Evolutionary conservation across 2,797 vertebrate species (phyloP), one percentile per base, ranked within the genome.

Genomic region (Agapornis canus): DNA sequence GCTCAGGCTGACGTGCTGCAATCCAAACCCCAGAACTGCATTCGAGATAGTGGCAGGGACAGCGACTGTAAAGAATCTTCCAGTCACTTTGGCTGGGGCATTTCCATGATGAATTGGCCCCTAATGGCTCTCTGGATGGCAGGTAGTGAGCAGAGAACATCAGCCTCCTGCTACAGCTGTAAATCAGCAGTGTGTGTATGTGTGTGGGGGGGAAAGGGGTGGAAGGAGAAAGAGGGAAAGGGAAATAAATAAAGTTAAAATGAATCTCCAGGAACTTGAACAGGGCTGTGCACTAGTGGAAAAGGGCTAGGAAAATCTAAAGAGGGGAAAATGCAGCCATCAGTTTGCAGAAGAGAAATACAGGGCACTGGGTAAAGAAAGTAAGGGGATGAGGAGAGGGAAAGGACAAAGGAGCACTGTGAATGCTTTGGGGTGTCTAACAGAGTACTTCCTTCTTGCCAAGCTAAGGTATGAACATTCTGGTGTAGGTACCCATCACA

Each of bases 281-380:
- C 1, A 9, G 70, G 47, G 57, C 52, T 79, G 59, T 37, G 43
- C 25, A 16, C 69, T 1, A 95, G 95, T 85, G 5, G 94, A 63
- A 79, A 49, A 47, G 49, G 32, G 26, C 9, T 37, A 60, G 43
- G 60, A 15, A 49, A 63, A 87, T 43, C 42, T 13, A 21, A 66
- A 87, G 69, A 86, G 92, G 76, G 85, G 97, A 90, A 64, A 76
- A 90, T 9, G 16, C 47, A 86, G 54, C 35, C 26, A 11, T 56
- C 21, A 27, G 5, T 77, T 64, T 76, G 51, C 47, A 68, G 63
- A 29, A 23, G 42, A 65, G 63, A 49, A 51, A 25, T 18, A 16
- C 2, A n/a, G n/a, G n/a, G 27, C 39, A 25, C 9, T 8, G 57
- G 26, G 63, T 23, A 40, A 83, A 29, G 57, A 6, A 23, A 43